phyloP scores from a whole-genome alignment of 1,140 invertebrate genomes.

The Bicyclus anynana region DNA sequence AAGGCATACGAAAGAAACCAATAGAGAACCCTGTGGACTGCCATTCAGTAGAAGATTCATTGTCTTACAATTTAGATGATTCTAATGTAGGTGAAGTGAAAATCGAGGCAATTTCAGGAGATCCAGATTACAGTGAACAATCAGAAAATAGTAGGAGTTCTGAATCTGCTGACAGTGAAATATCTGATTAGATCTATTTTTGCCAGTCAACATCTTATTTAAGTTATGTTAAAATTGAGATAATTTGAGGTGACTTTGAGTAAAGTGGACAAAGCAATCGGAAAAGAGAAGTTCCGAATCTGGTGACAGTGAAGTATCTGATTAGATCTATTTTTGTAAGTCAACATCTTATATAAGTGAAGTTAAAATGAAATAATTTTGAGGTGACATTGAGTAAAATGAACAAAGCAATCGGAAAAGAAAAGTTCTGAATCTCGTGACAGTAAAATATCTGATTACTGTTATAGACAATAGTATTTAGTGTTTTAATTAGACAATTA shows the following conservation, averaged over 20 bases:
- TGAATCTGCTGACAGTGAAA: constrained; percentile 18
- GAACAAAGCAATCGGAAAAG: constrained; percentile 8
- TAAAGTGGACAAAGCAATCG: background rate
- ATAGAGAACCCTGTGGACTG: background rate
- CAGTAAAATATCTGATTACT: constrained; percentile 24
- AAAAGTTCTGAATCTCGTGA: constrained; percentile 11
- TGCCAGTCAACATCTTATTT: too few species aligned
- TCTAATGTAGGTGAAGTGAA: constrained; percentile 14
- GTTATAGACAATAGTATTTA: too few species aligned
- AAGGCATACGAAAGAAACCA: constrained; percentile 6
- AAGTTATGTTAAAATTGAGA: constrained; percentile 21
- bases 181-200: constrained; percentile 22
- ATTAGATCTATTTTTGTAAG: too few species aligned
- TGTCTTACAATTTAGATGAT: constrained; percentile 7
- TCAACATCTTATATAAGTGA: background rate
- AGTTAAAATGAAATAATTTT: constrained; percentile 23
- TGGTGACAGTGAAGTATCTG: constrained; percentile 20
- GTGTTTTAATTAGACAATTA: too few species aligned
- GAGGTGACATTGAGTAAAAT: background rate
- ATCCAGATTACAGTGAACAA: constrained; percentile 1
- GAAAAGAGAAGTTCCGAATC: constrained; percentile 13
- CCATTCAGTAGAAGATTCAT: constrained; percentile 4
- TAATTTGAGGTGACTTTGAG: constrained; percentile 6
- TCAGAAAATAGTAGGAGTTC: constrained; percentile 9
- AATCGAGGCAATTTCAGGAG: constrained; percentile 16